Evolutionary conservation across 2,113 vertebrate genomes (phyloP).

Genomic region (Crotalus horridus): DNA sequence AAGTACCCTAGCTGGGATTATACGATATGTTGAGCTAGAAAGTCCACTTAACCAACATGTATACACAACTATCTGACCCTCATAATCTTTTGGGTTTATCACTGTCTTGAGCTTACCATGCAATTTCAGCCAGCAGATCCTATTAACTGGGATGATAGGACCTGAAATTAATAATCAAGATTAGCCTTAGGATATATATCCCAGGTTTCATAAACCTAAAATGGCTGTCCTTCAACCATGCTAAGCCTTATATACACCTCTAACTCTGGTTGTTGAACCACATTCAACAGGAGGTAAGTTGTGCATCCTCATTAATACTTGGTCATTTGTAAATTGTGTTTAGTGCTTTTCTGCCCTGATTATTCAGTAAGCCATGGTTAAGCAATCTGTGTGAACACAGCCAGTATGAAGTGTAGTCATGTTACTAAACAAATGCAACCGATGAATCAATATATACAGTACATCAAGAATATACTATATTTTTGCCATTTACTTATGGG

Average conservation of each 20-base stretch:
- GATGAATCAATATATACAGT: neutral
- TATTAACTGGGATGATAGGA: neutral
- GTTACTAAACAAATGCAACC: neutral
- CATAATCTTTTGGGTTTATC: neutral
- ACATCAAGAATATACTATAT: neutral
- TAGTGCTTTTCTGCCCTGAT: neutral
- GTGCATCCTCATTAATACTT: neutral
- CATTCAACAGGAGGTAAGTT: neutral
- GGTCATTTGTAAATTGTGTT: neutral
- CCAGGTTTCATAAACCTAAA: neutral
- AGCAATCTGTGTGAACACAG: neutral
- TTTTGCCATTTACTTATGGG: neutral
- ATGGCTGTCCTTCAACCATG: neutral
- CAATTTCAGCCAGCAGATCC: neutral
- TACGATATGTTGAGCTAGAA: neutral
- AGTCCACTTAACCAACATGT: neutral
- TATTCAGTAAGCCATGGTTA: neutral
- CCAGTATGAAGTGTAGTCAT: neutral
- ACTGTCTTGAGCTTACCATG: neutral
- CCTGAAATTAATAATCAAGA: neutral
- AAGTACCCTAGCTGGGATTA: neutral
- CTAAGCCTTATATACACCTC: neutral
- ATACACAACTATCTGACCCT: neutral
- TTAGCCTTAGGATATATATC: neutral
- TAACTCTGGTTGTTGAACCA: neutral